Evolutionary conservation across 2,113 vertebrate species (phyloP).

Genomic region (Corythaixoides concolor): DNA sequence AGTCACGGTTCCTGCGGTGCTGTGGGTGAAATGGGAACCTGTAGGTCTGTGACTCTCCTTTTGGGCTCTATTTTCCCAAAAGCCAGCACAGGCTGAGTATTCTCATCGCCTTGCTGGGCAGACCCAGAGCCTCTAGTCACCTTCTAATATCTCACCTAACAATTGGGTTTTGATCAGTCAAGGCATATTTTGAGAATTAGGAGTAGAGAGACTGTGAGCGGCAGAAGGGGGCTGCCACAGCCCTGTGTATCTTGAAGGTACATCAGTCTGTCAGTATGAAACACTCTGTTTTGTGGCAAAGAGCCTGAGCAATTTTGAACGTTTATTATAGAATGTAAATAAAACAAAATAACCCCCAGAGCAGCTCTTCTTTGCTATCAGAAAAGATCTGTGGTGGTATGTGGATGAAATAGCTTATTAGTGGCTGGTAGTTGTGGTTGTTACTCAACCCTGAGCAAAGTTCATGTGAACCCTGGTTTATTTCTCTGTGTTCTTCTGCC

Average conservation of each 20-base stretch:
- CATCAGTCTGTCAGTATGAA: background rate
- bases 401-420: background rate
- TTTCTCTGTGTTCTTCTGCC: background rate
- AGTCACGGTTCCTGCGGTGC: background rate
- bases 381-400: background rate
- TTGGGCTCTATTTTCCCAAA: background rate
- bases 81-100: background rate
- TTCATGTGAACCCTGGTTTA: background rate
- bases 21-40: background rate
- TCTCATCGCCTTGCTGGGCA: background rate
- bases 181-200: background rate
- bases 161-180: background rate
- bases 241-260: background rate
- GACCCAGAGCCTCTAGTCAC: background rate
- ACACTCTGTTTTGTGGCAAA: background rate
- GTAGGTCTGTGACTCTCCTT: background rate
- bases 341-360: background rate
- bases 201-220: background rate
- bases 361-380: background rate
- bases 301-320: background rate
- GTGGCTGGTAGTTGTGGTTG: background rate
- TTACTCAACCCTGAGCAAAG: background rate
- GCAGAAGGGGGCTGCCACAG: background rate
- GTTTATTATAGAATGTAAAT: background rate
- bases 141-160: background rate